Percentiles rank a stretch among this genome's conserved stretches.
Evolutionary conservation across 2,113 vertebrate species (phyloP).

Genomic region (Halcyon senegalensis): DNA sequence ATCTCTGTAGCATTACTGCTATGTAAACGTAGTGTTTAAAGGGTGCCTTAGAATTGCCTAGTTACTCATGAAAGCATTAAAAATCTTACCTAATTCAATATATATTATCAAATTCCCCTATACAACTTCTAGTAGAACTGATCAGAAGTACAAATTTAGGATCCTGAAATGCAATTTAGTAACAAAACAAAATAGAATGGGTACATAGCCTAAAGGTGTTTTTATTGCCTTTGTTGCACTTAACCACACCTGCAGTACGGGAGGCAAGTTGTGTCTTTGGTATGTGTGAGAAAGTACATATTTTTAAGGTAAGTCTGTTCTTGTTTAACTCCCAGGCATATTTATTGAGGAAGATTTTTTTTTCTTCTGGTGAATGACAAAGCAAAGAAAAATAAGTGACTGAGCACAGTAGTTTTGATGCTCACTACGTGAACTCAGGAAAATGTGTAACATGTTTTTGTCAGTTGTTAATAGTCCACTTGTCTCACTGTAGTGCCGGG

Average conservation of each 20-base stretch:
- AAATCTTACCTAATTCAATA: background rate
- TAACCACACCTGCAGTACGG: slow-evolving; percentile 41
- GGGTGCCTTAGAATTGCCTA: background rate
- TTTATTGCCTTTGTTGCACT: slow-evolving; percentile 50
- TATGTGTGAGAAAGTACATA: slow-evolving; percentile 57
- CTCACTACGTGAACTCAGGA: background rate
- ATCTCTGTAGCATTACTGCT: background rate
- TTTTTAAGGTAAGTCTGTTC: slow-evolving; percentile 32
- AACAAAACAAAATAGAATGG: slow-evolving; percentile 2
- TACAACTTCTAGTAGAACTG: background rate
- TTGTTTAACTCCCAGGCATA: slow-evolving; percentile 30
- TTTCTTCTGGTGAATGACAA: background rate
- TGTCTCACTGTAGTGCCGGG: background rate
- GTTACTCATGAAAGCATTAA: background rate
- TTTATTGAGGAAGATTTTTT: slow-evolving; percentile 6
- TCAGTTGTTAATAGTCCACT: background rate
- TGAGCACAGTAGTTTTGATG: background rate
- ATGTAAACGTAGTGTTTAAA: background rate
- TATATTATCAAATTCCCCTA: background rate
- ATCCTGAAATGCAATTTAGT: slow-evolving; percentile 13
- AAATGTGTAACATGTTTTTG: background rate
- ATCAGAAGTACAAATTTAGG: slow-evolving; percentile 19
- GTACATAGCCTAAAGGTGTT: slow-evolving; percentile 54
- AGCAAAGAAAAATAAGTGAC: background rate
- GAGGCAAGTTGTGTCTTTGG: slow-evolving; percentile 46